Evolutionary conservation across 2,797 vertebrate genomes (phyloP).

Genomic region (Paramormyrops hopkinsi): DNA sequence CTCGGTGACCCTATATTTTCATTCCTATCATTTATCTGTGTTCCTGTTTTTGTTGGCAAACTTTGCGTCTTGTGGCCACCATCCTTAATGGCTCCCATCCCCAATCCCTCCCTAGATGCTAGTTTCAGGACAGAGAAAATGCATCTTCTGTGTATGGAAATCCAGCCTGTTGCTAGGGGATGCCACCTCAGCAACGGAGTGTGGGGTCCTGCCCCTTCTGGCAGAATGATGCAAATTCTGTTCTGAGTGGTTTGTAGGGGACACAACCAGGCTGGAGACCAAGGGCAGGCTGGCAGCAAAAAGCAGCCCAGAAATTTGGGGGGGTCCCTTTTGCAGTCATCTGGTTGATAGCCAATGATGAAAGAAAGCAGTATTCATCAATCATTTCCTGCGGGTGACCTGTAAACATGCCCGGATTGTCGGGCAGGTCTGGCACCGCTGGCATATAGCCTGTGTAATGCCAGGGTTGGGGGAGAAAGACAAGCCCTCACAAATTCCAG

Average conservation of each 20-base stretch:
- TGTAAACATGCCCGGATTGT: not conserved
- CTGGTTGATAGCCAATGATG: not conserved
- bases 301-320: not conserved
- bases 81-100: not conserved
- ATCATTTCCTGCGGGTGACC: not conserved
- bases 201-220: not conserved
- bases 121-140: not conserved
- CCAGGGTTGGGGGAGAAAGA: not conserved
- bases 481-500: not conserved
- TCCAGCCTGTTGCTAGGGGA: not conserved
- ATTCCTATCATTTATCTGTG: not conserved
- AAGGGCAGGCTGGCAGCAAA: not conserved
- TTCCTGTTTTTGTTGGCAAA: conserved; percentile 1
- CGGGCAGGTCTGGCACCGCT: not conserved
- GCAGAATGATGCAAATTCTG: not conserved
- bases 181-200: not conserved
- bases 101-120: not conserved
- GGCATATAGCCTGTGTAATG: not conserved
- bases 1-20: not conserved
- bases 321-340: not conserved
- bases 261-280: not conserved
- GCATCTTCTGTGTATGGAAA: not conserved
- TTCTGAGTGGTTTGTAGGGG: not conserved
- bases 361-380: not conserved
- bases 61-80: not conserved